These are phyloP conservation scores for Eustalomyia histrio DNA, from an alignment of 2,888 invertebrate genomes.

Conservation along the genomic window DNA sequence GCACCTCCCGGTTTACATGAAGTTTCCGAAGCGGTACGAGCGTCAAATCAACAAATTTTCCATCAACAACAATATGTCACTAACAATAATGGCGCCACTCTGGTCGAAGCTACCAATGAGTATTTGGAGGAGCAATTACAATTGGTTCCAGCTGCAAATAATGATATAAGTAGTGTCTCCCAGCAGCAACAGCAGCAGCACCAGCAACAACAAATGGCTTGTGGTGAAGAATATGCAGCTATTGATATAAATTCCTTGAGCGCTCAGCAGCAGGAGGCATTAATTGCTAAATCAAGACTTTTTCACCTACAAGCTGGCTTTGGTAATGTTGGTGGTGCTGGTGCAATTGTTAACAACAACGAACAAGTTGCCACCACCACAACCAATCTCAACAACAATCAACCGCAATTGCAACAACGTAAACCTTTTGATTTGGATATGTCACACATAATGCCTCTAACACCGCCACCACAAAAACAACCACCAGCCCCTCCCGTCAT, in stretches of 20 bases:
- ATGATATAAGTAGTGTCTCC: conserved; percentile 51
- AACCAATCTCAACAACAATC: not conserved
- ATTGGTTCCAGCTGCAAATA: conserved; percentile 67
- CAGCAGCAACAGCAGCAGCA: conserved; percentile 22
- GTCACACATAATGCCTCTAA: conserved; percentile 75
- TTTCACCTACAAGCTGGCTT: conserved; percentile 79
- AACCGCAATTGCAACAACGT: conserved; percentile 68
- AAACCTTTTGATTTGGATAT: conserved; percentile 75
- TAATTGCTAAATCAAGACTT: conserved; percentile 78
- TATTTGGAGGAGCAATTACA: conserved; percentile 77
- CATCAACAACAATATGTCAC: conserved; percentile 75
- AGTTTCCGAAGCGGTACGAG: conserved; percentile 82
- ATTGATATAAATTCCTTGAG: conserved; percentile 78
- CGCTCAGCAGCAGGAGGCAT: conserved; percentile 78
- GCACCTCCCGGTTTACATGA: conserved; percentile 81
- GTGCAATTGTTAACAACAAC: conserved; percentile 62
- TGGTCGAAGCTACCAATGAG: conserved; percentile 70
- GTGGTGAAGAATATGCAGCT: conserved; percentile 75
- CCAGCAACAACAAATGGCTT: conserved; percentile 29
- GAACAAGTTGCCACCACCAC: conserved; percentile 24
- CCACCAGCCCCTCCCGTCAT: conserved; percentile 74
- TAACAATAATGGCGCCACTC: conserved; percentile 66
- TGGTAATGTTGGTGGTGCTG: conserved; percentile 65
- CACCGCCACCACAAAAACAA: conserved; percentile 74
- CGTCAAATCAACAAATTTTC: conserved; percentile 80